Evolutionary conservation across 1,140 invertebrate species (phyloP).

Genomic region (Ruditapes philippinarum): DNA sequence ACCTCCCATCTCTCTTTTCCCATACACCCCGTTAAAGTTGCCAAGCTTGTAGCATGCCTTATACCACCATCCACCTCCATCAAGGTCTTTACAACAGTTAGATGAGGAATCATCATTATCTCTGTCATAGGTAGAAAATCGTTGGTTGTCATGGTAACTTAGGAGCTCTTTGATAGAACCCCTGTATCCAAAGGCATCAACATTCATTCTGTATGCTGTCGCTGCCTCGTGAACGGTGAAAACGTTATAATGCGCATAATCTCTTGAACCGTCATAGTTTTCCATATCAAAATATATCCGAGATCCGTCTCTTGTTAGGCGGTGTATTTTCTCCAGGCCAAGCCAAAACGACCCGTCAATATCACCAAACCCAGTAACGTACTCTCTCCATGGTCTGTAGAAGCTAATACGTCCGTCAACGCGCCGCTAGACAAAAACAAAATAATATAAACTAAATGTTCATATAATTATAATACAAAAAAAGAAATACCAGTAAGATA

Average conservation of each 20-base stretch:
- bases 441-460: too few species aligned
- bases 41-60: not conserved
- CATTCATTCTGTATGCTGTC: constrained; percentile 41
- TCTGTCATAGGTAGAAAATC: constrained; percentile 47
- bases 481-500: too few species aligned
- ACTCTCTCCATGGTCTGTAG: constrained; percentile 31
- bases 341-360: not conserved
- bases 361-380: constrained; percentile 33
- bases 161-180: constrained; percentile 20
- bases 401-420: constrained; percentile 21
- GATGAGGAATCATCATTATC: not conserved
- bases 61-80: constrained; percentile 34
- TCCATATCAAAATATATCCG: constrained; percentile 26
- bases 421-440: not conserved
- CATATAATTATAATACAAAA: too few species aligned
- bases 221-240: constrained; percentile 8
- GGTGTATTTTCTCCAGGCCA: constrained; percentile 18
- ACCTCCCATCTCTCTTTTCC: not conserved
- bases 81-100: not conserved
- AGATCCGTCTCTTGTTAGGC: constrained; percentile 19
- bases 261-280: constrained; percentile 6
- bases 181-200: constrained; percentile 38
- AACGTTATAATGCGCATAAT: constrained; percentile 1
- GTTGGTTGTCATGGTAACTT: constrained; percentile 49
- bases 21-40: not conserved